Evolutionary conservation across 1,140 invertebrate genomes (phyloP).

Genomic region (Orchestia grillus): DNA sequence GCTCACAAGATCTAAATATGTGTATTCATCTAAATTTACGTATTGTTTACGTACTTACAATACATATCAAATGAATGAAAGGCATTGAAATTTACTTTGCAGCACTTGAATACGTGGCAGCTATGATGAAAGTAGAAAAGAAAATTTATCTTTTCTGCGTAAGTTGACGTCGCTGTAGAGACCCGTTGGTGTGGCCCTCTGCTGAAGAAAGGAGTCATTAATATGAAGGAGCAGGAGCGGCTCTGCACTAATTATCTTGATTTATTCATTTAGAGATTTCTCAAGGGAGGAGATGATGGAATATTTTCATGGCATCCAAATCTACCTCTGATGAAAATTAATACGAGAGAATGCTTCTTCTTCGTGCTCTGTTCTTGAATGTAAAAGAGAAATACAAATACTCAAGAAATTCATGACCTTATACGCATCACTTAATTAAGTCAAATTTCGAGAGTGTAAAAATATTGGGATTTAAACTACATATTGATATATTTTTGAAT

Average conservation of each 20-base stretch:
- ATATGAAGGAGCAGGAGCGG: slow-evolving; percentile 15
- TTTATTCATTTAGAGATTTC: slow-evolving; percentile 36
- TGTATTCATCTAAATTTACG: no score
- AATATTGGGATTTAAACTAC: background rate
- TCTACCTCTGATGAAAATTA: slow-evolving; percentile 15
- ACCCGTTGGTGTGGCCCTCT: background rate
- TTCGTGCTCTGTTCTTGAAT: background rate
- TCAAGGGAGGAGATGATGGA: slow-evolving; percentile 25
- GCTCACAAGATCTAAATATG: no score
- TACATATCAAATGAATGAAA: no score
- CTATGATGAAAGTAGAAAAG: background rate
- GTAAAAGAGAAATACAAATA: background rate
- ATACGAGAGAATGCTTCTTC: background rate
- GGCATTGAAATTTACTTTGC: no score
- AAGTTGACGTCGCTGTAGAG: slow-evolving; percentile 14
- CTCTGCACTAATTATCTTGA: slow-evolving; percentile 46
- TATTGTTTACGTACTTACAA: no score
- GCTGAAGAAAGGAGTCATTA: slow-evolving; percentile 22
- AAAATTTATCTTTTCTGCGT: background rate
- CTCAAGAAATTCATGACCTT: background rate
- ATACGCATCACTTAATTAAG: background rate
- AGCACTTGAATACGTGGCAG: background rate
- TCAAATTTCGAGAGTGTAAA: background rate
- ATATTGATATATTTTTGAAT: background rate
- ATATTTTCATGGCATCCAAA: background rate